Evolutionary conservation across 30 jellyfish, hydroid and myxozoan species (phyloP).

Genomic region (Sanderia malayensis): DNA sequence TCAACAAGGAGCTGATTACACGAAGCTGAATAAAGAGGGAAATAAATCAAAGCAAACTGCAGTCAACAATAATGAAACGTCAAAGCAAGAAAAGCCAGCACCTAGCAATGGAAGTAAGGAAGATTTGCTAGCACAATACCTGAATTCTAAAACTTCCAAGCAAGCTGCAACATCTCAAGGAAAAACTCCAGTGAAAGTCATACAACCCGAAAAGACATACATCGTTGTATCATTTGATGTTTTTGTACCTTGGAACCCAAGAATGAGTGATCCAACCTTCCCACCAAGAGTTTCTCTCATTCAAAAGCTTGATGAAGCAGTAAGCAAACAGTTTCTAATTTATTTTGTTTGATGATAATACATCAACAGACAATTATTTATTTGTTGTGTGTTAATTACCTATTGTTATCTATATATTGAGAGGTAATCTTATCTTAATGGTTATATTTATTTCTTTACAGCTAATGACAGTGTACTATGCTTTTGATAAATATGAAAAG

Average conservation of each 20-base stretch:
- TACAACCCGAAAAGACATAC: not conserved
- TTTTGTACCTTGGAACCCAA: constrained; percentile 46
- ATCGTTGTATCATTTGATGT: constrained; percentile 55
- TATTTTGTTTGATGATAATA: not conserved
- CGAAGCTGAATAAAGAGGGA: not conserved
- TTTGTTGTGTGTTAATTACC: too few relatives aligned
- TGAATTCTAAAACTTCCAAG: not conserved
- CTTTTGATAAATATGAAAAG: constrained; percentile 46
- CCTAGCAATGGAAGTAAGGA: not conserved
- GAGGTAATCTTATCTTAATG: too few relatives aligned
- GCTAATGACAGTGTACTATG: constrained; percentile 51
- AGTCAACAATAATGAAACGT: too few relatives aligned
- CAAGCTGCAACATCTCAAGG: not conserved
- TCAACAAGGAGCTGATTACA: constrained; percentile 1
- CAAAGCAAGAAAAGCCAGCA: not conserved
- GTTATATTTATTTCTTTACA: not conserved
- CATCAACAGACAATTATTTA: too few relatives aligned
- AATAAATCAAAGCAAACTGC: not conserved
- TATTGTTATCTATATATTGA: too few relatives aligned
- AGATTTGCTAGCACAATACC: not conserved
- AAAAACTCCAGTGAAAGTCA: not conserved
- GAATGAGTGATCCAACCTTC: constrained; percentile 56
- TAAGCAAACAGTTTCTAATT: too few relatives aligned
- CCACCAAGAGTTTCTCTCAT: constrained; percentile 63
- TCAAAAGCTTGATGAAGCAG: constrained; percentile 63